These are phyloP conservation scores for Nudaria mundana DNA, from an alignment of 2,888 invertebrate species.

Conservation along the genomic window DNA sequence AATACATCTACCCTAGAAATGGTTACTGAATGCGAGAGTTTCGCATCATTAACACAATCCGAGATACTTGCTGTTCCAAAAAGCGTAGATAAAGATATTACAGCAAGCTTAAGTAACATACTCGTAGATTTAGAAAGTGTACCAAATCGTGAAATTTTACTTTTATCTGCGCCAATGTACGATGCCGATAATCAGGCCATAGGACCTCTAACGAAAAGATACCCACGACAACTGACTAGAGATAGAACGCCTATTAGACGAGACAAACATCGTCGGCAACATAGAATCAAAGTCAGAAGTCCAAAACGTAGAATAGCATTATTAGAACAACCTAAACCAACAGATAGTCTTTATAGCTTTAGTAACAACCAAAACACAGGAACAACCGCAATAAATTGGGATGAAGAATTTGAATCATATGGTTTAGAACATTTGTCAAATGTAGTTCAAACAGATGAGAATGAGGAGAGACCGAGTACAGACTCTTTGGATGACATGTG, in stretches of 20 bases:
- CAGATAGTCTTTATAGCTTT: slow-evolving; percentile 13
- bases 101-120: slow-evolving; percentile 52
- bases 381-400: slow-evolving; percentile 45
- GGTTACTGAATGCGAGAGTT: slow-evolving; percentile 42
- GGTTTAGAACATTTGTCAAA: slow-evolving; percentile 21
- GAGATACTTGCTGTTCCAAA: slow-evolving; percentile 18
- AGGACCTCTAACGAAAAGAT: slow-evolving; percentile 21
- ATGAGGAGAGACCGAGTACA: slow-evolving; percentile 46
- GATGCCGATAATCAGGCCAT: slow-evolving; percentile 8
- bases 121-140: slow-evolving; percentile 43
- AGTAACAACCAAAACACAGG: slow-evolving; percentile 29
- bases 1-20: slow-evolving; percentile 37
- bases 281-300: slow-evolving; percentile 64
- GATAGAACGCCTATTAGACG: slow-evolving; percentile 38
- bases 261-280: slow-evolving; percentile 51
- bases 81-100: slow-evolving; percentile 50
- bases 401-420: slow-evolving; percentile 35
- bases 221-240: slow-evolving; percentile 15
- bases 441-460: slow-evolving; percentile 29
- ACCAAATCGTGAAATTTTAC: slow-evolving; percentile 12
- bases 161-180: slow-evolving; percentile 11
- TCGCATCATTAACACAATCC: slow-evolving; percentile 16
- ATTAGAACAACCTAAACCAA: slow-evolving; percentile 34
- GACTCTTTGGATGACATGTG: slow-evolving; percentile 69
- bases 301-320: slow-evolving; percentile 48